These are phyloP conservation scores for Genyomyrus donnyi DNA, from an alignment of 2,113 vertebrate genomes.

Conservation along the genomic window DNA sequence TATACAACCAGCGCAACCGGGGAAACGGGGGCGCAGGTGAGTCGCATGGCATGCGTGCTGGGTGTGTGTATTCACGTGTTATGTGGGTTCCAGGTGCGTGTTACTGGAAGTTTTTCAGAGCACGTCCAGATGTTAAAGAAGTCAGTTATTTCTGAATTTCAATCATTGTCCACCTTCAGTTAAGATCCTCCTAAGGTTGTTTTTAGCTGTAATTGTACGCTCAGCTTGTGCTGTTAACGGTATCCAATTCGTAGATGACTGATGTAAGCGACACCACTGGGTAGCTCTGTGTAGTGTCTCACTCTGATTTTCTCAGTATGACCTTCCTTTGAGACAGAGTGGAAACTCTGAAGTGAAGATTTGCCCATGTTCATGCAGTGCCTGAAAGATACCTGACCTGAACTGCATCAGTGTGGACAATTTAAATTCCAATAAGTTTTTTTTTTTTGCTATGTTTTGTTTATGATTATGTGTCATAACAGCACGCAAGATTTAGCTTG, in stretches of 20 bases:
- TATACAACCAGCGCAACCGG: conserved; percentile 46
- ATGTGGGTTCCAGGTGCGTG: neutral
- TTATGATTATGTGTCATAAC: neutral
- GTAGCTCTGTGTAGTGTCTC: neutral
- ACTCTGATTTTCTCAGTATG: neutral
- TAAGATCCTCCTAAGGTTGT: neutral
- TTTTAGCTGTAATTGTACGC: neutral
- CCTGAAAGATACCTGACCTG: neutral
- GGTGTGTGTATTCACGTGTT: neutral
- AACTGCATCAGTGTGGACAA: neutral
- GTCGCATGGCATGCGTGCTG: conserved; percentile 23
- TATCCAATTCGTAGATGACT: neutral
- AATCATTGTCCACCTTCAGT: neutral
- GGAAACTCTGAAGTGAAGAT: neutral
- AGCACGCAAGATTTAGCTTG: neutral
- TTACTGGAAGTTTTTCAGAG: neutral
- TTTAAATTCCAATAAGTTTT: neutral
- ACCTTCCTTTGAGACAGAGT: neutral
- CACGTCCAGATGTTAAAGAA: neutral
- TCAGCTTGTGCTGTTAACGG: neutral
- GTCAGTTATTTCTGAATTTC: neutral
- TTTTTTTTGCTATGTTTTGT: neutral
- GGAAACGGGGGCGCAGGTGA: conserved; percentile 60
- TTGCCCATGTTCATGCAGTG: neutral
- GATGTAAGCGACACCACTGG: neutral